phyloP scores from a whole-genome alignment of 2,113 vertebrate genomes.

The Nycticebus coucang region DNA sequence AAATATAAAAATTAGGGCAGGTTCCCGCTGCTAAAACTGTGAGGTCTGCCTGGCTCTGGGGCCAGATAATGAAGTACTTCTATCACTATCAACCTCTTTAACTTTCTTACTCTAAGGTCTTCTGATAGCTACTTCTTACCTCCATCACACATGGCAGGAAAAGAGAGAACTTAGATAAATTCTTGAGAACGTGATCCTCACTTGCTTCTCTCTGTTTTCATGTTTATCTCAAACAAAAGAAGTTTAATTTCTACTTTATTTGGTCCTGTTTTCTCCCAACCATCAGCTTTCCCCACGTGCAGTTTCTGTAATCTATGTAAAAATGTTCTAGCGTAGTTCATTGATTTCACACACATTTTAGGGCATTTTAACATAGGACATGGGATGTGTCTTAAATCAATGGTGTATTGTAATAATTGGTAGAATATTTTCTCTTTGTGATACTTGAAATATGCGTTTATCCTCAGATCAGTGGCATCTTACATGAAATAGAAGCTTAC shows the following conservation, averaged over 20 bases:
- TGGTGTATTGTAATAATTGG: slow-evolving; percentile 1
- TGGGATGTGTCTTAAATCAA: background rate
- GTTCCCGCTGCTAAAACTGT: background rate
- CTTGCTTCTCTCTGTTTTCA: background rate
- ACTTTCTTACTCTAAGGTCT: background rate
- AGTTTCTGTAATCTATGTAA: background rate
- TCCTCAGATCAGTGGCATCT: background rate
- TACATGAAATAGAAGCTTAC: background rate
- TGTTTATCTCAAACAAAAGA: background rate
- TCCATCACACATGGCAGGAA: background rate
- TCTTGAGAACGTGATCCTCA: background rate
- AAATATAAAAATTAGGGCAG: background rate
- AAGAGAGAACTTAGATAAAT: background rate
- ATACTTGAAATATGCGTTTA: background rate
- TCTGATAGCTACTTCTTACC: background rate
- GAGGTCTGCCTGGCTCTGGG: background rate
- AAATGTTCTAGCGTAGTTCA: background rate
- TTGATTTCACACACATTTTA: background rate
- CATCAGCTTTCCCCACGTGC: background rate
- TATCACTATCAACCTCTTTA: background rate
- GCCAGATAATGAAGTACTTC: background rate
- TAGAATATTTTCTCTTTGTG: background rate
- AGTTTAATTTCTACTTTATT: background rate
- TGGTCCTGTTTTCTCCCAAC: background rate
- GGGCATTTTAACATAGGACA: background rate